These are phyloP conservation scores for Dicyrtoma fusca DNA, from an alignment of 2,888 invertebrate genomes.

Conservation along the genomic window DNA sequence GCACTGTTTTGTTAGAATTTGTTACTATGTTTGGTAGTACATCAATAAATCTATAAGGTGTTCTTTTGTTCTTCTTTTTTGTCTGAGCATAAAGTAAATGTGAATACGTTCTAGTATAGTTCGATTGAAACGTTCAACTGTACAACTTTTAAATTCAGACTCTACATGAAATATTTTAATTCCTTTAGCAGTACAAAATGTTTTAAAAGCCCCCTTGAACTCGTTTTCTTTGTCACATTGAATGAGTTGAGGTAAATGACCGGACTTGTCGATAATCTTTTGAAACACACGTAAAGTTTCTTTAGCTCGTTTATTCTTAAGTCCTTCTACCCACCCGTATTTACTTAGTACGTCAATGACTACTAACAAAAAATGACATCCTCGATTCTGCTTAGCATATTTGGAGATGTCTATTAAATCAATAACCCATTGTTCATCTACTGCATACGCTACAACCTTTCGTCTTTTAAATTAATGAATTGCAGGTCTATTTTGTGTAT, in stretches of 20 bases:
- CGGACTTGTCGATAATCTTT: neutral
- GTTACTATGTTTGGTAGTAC: conserved; percentile 31
- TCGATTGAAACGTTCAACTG: conserved; percentile 43
- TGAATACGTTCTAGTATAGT: conserved; percentile 32
- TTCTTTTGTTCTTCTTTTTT: conserved; percentile 9
- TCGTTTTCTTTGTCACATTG: conserved; percentile 14
- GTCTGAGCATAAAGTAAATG: neutral
- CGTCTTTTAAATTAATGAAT: conserved; percentile 32
- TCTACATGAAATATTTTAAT: conserved; percentile 43
- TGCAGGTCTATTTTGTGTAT: conserved; percentile 54
- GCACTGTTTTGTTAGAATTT: conserved; percentile 30
- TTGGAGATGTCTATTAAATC: conserved; percentile 37
- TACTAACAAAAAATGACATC: conserved; percentile 41
- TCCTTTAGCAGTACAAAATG: conserved; percentile 22
- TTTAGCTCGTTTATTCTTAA: conserved; percentile 32
- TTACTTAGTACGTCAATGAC: conserved; percentile 48
- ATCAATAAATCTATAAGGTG: conserved; percentile 31
- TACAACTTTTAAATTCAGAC: conserved; percentile 35
- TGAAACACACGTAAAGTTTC: conserved; percentile 7
- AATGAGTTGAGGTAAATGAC: neutral
- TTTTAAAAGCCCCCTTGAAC: conserved; percentile 30
- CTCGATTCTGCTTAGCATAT: conserved; percentile 31
- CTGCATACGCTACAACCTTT: conserved; percentile 30
- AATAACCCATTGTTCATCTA: conserved; percentile 39
- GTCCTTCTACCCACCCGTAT: conserved; percentile 42